Conservation (phyloP, 2,797 vertebrate species). For the Gadopsis marmoratus region DNA sequence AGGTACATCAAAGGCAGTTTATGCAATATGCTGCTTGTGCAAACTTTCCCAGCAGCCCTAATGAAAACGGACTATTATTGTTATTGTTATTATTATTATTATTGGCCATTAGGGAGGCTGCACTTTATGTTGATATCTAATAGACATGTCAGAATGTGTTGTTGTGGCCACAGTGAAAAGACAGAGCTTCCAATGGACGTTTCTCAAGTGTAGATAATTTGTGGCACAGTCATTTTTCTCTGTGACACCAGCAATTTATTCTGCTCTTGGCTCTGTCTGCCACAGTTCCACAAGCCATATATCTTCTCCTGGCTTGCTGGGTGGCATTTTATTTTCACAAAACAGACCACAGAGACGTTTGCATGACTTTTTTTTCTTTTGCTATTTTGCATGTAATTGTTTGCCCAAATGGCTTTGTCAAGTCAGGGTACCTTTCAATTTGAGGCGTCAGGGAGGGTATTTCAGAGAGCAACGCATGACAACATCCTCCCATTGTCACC, state of each 20-base stretch:
- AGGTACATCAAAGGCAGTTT: background rate
- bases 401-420: background rate
- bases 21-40: background rate
- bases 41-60: background rate
- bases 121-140: slow-evolving; percentile 15
- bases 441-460: background rate
- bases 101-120: background rate
- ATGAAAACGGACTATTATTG: background rate
- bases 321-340: slow-evolving; percentile 18
- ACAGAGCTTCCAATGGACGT: slow-evolving; percentile 35
- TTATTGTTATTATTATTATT: background rate
- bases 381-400: slow-evolving; percentile 8
- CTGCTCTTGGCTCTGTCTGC: slow-evolving; percentile 57
- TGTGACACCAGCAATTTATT: slow-evolving; percentile 72
- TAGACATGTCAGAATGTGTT: slow-evolving; percentile 1
- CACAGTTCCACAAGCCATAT: slow-evolving; percentile 15
- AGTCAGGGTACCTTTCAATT: background rate
- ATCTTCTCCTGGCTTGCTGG: slow-evolving; percentile 14
- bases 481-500: slow-evolving; percentile 3
- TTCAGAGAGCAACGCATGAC: background rate
- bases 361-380: background rate
- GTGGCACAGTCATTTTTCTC: slow-evolving; percentile 71
- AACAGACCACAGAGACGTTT: slow-evolving; percentile 8
- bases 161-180: slow-evolving; percentile 24
- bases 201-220: slow-evolving; percentile 63